phyloP scores from a whole-genome alignment of 2,888 invertebrate genomes.

The Apodemia hepburni region DNA sequence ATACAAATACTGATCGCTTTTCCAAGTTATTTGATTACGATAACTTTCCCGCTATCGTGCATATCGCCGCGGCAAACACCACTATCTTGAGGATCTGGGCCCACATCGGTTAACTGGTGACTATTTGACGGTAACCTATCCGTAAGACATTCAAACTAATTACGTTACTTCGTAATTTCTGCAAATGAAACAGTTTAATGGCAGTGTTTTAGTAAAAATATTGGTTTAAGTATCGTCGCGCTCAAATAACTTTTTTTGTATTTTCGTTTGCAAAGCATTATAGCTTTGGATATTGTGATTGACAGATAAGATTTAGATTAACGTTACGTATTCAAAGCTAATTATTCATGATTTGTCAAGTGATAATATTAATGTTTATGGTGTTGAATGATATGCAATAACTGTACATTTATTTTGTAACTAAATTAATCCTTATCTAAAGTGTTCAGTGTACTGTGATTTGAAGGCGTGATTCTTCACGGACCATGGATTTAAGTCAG shows the following conservation, averaged over 20 bases:
- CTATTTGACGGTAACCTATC: not conserved
- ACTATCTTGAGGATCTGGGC: conserved; percentile 3
- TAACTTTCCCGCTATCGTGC: conserved; percentile 63
- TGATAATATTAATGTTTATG: not conserved
- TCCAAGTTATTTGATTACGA: conserved; percentile 59
- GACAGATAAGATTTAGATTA: conserved; percentile 4
- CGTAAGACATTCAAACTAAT: not conserved
- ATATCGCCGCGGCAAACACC: conserved; percentile 7
- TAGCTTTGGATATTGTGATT: not conserved
- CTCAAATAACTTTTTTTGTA: too few relatives aligned
- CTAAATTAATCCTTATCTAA: not conserved
- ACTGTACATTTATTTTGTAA: not conserved
- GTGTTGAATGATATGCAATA: not conserved
- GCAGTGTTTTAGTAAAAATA: too few relatives aligned
- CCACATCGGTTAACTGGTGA: not conserved
- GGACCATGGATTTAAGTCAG: conserved; percentile 53
- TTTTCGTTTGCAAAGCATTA: too few relatives aligned
- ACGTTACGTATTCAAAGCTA: not conserved
- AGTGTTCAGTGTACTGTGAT: not conserved
- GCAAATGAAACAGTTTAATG: too few relatives aligned
- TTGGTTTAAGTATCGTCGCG: too few relatives aligned
- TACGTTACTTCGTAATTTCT: too few relatives aligned
- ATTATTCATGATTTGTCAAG: not conserved
- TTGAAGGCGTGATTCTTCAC: not conserved
- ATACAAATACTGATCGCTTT: conserved; percentile 34